Conservation (phyloP, 2,888 invertebrate genomes). For the Mellilla xanthometata region DNA sequence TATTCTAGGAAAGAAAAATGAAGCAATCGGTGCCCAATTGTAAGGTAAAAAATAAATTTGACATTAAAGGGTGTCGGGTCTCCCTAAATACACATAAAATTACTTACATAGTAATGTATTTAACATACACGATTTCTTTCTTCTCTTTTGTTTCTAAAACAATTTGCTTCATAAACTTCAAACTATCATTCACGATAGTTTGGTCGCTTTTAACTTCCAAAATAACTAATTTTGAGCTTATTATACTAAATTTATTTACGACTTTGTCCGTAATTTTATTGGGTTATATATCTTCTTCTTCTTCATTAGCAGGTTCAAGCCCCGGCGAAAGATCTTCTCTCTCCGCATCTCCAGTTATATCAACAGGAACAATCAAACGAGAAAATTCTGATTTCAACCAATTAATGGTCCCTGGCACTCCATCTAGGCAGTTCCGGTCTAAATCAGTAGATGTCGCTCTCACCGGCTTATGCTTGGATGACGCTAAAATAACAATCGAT, state of each 20-base stretch:
- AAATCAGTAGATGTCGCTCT: constrained; percentile 81
- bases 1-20: constrained; percentile 64
- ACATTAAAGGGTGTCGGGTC: constrained; percentile 27
- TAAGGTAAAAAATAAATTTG: constrained; percentile 56
- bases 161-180: not conserved
- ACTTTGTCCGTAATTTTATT: too few species aligned
- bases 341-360: constrained; percentile 67
- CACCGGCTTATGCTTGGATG: constrained; percentile 58
- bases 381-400: constrained; percentile 60
- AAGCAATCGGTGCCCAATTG: constrained; percentile 50
- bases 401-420: constrained; percentile 58
- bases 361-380: constrained; percentile 56
- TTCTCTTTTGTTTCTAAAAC: constrained; percentile 19
- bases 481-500: constrained; percentile 68
- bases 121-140: too few species aligned
- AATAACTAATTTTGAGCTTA: too few species aligned
- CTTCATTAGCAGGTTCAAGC: constrained; percentile 66
- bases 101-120: too few species aligned
- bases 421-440: constrained; percentile 74
- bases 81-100: not conserved
- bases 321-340: constrained; percentile 70
- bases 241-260: too few species aligned
- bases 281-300: constrained; percentile 22
- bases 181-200: too few species aligned
- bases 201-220: too few species aligned